Conservation (phyloP, 2,113 vertebrate genomes). For the Tyto alba region DNA sequence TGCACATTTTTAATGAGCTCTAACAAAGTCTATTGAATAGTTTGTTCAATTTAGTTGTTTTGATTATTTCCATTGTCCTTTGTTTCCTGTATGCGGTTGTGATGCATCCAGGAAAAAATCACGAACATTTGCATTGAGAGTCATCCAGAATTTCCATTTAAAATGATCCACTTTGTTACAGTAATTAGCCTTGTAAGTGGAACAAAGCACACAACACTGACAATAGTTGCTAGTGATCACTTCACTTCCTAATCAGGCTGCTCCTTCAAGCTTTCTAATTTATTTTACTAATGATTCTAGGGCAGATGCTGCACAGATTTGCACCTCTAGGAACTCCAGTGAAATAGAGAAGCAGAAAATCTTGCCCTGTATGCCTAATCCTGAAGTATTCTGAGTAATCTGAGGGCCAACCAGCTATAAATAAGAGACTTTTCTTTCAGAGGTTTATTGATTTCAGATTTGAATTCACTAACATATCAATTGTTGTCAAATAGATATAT, state of each 20-base stretch:
- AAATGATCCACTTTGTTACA: slow-evolving; percentile 67
- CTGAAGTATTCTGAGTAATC: neutral
- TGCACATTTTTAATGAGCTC: neutral
- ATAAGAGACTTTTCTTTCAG: neutral
- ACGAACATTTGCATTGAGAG: slow-evolving; percentile 21
- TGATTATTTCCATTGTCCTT: slow-evolving; percentile 39
- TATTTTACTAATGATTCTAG: slow-evolving; percentile 59
- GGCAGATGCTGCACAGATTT: slow-evolving; percentile 44
- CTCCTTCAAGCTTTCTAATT: slow-evolving; percentile 62
- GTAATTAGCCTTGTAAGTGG: slow-evolving; percentile 63
- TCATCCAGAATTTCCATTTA: slow-evolving; percentile 58
- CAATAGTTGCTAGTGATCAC: slow-evolving; percentile 64
- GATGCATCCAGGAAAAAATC: slow-evolving; percentile 27
- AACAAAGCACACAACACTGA: slow-evolving; percentile 65
- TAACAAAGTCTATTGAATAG: slow-evolving; percentile 8
- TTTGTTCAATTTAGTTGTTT: slow-evolving; percentile 41
- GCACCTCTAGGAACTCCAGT: slow-evolving; percentile 15
- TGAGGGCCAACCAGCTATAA: neutral
- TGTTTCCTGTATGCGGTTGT: neutral
- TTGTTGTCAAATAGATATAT: neutral
- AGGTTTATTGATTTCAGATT: neutral
- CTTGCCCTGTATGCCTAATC: neutral
- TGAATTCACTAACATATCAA: neutral
- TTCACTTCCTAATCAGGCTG: slow-evolving; percentile 63
- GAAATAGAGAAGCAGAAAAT: neutral